Percentiles rank a stretch among this genome's conserved stretches.
These are phyloP conservation scores for Cephus nigrinus DNA, from an alignment of 2,888 invertebrate genomes.

Conservation along the genomic window DNA sequence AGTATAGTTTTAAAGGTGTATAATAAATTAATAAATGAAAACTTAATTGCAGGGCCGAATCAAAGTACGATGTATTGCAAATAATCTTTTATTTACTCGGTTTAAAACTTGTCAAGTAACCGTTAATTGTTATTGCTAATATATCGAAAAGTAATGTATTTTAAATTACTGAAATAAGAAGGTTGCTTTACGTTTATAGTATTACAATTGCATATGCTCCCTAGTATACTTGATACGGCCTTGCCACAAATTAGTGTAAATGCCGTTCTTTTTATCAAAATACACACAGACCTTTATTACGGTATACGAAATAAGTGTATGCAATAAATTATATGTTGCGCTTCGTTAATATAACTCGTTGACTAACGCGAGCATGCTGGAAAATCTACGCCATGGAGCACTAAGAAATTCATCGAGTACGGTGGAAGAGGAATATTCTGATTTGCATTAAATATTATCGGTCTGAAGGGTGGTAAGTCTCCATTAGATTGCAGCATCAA, in stretches of 20 bases:
- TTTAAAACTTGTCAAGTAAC: neutral
- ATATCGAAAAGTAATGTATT: neutral
- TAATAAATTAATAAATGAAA: conserved; percentile 17
- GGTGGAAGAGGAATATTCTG: conserved; percentile 70
- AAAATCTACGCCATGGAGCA: conserved; percentile 68
- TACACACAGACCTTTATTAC: neutral
- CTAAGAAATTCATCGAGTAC: conserved; percentile 76
- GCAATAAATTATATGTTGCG: conserved; percentile 1
- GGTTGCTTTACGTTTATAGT: neutral
- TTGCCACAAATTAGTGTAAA: neutral
- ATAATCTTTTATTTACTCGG: neutral
- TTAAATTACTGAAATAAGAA: neutral
- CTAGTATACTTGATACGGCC: neutral
- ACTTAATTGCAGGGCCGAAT: neutral
- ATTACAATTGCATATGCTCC: neutral
- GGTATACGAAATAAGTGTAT: conserved; percentile 1
- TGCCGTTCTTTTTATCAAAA: neutral
- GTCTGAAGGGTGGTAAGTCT: conserved; percentile 69
- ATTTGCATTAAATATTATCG: conserved; percentile 66
- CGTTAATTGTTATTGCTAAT: neutral
- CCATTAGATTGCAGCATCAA: conserved; percentile 68
- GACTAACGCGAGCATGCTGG: conserved; percentile 44
- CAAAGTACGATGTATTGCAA: neutral
- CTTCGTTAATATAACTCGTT: conserved; percentile 1
- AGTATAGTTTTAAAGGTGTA: conserved; percentile 12